Base-by-base conservation (phyloP, 2,888 invertebrate genomes). In the Eurytoma adleriae region DNA sequence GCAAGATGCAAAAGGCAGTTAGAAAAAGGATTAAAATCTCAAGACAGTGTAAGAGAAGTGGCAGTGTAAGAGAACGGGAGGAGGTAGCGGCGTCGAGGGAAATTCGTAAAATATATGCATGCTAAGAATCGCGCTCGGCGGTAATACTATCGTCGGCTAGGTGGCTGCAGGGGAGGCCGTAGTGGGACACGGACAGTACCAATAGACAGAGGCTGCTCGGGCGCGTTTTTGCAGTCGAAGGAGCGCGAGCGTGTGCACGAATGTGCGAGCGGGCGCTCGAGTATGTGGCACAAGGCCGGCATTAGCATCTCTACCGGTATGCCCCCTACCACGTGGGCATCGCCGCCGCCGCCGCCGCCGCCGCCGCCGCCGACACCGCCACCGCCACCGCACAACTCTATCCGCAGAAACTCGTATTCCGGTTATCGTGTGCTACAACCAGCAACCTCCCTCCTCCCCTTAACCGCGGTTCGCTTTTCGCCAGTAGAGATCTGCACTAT, bases 301-400 rank as follows among this genome's bases (percentile, higher is more conserved):
- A 90, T 90, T 90, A 90, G 89, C 90, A 90, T 90, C 90, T 90
- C 90, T 90, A 90, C 90, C 90, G 90, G 90, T 90, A 90, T 88
- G 88, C 86, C 87, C 87, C 88, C 88, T 87, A 88, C 89, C 85
- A 87, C 85, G 86, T 85, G 83, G 79, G 85, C 76, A 66, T 81
- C 84, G 82, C 86, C 20, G 50, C n/a, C 70, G n/a, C 24, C 52
- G 16, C 24, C 48, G 59, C 64, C 75, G 61, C n/a, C 54, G 59
- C 50, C 18, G 24, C 18, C 64, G 80, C 80, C 81, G 83, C 80
- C 83, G 84, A 85, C 84, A 85, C 48, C 62, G 50, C 10, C 52
- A 7, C 3, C 52, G 64, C 14, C 54, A 59, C 54, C 86, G 40
- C 64, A 73, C 70, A 74, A 86, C 88, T 89, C 87, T 87, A 89